Evolutionary conservation across 2,888 invertebrate genomes (phyloP).

Genomic region (Eupithecia insigniata): DNA sequence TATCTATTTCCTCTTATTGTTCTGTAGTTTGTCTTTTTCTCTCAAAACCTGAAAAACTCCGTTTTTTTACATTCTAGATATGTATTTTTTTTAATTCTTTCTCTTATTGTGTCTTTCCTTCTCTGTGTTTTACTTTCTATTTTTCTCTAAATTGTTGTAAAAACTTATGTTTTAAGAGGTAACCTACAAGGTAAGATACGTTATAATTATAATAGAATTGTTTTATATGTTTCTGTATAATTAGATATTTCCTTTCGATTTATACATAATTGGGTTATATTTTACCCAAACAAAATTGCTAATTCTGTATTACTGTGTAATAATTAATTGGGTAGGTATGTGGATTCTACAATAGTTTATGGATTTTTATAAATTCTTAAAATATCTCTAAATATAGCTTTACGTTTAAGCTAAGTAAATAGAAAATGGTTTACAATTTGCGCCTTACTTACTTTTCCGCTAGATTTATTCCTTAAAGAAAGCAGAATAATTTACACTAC

Average conservation of each 20-base stretch:
- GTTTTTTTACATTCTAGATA: background rate
- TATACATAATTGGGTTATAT: background rate
- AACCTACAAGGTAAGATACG: background rate
- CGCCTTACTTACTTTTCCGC: too few species aligned
- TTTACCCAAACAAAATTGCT: background rate
- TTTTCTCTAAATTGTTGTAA: background rate
- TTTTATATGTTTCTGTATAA: background rate
- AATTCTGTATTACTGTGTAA: background rate
- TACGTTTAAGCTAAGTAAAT: background rate
- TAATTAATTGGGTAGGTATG: background rate
- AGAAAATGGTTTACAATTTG: too few species aligned
- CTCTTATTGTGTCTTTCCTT: background rate
- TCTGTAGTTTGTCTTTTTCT: conserved; percentile 1
- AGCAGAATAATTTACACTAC: too few species aligned
- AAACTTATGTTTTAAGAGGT: background rate
- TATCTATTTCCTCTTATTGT: background rate
- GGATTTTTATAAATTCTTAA: background rate
- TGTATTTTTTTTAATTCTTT: conserved; percentile 1
- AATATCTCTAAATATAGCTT: background rate
- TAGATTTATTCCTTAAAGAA: too few species aligned
- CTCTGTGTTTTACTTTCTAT: background rate
- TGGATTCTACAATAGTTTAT: background rate
- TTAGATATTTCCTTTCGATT: background rate
- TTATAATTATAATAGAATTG: background rate
- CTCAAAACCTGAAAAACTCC: background rate